A percentile compares a stretch with the other conserved stretches of the same genome.
phyloP scores from a whole-genome alignment of 2,888 invertebrate species.

The Zeuzera pyrina region DNA sequence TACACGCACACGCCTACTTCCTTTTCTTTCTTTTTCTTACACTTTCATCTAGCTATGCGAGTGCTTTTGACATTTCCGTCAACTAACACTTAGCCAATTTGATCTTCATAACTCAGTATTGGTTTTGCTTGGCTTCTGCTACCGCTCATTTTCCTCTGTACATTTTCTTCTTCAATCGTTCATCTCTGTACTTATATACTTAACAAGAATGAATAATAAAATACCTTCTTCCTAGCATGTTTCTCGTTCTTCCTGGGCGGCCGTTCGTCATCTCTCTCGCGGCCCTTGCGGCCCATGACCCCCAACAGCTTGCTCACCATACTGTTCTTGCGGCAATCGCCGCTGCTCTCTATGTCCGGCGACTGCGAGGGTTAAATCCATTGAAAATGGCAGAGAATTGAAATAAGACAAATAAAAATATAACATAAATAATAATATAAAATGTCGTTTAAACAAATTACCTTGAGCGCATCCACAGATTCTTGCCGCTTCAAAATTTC shows the following conservation, averaged over 20 bases:
- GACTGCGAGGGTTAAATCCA: no score
- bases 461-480: constrained; percentile 53
- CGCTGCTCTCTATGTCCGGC: constrained; percentile 33
- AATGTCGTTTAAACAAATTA: constrained; percentile 17
- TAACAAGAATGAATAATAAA: no score
- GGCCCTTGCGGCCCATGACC: constrained; percentile 53
- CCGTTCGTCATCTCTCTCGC: constrained; percentile 34
- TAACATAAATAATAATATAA: not conserved
- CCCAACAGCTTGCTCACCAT: constrained; percentile 66
- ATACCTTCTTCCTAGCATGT: constrained; percentile 52
- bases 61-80: not conserved
- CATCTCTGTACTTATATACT: no score
- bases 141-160: no score
- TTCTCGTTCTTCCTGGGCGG: constrained; percentile 36
- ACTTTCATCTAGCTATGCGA: not conserved
- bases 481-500: constrained; percentile 47
- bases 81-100: not conserved
- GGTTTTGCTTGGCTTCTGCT: no score
- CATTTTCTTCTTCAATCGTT: no score
- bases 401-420: no score
- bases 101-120: no score
- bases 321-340: constrained; percentile 40
- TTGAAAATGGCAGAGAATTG: no score
- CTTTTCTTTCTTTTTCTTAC: not conserved
- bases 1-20: constrained; percentile 15